A percentile compares a stretch with the other conserved stretches of the same genome.
phyloP scores from a whole-genome alignment of 2,113 vertebrate genomes.

The Turdus rufiventris region DNA sequence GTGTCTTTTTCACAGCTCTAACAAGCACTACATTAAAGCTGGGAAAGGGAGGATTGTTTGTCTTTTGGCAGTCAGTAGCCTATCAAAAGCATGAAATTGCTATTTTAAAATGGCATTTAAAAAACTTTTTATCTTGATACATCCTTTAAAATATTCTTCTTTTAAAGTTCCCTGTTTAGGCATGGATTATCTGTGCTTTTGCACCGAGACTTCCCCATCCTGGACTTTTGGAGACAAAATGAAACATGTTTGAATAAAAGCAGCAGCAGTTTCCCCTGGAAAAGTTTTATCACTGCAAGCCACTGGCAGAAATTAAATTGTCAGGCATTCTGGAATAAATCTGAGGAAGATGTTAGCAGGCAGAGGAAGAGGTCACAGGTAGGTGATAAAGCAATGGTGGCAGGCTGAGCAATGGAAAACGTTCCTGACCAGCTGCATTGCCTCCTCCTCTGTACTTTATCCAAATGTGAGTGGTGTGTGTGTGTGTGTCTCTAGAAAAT shows the following conservation, averaged over 20 bases:
- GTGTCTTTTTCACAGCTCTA: neutral
- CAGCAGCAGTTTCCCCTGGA: neutral
- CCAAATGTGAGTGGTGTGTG: rapidly evolving
- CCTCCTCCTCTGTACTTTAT: rapidly evolving
- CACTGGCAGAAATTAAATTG: neutral
- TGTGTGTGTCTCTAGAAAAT: neutral
- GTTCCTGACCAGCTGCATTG: neutral
- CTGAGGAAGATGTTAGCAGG: neutral
- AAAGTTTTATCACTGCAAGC: neutral
- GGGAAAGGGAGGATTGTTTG: neutral
- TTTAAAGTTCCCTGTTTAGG: neutral
- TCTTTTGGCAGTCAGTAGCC: neutral
- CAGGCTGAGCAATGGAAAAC: neutral
- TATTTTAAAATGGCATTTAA: neutral
- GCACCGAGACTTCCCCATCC: neutral
- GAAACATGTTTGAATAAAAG: neutral
- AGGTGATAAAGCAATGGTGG: neutral
- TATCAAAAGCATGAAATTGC: constrained; percentile 17
- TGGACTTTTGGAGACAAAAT: neutral
- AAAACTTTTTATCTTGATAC: neutral
- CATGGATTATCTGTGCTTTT: neutral
- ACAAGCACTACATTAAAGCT: neutral
- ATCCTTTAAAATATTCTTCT: neutral
- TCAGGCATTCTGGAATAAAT: neutral
- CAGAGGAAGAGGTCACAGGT: neutral